A percentile compares a stretch with the other conserved stretches of the same genome.
phyloP scores from a whole-genome alignment of 1,140 invertebrate species.

The Microplitis demolitor region DNA sequence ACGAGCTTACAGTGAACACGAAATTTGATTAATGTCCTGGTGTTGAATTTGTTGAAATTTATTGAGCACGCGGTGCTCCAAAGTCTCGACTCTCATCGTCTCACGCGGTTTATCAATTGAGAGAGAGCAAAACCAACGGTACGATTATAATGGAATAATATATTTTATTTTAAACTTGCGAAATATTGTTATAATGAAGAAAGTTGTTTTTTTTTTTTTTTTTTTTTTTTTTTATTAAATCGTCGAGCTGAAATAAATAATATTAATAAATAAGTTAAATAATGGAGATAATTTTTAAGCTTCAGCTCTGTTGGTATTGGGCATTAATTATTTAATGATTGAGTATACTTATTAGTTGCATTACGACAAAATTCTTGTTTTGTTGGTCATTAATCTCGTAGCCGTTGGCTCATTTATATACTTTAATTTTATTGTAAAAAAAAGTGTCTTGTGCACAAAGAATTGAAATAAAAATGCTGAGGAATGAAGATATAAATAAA shows the following conservation, averaged over 20 bases:
- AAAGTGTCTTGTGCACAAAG: background rate
- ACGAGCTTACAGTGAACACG: slow-evolving; percentile 17
- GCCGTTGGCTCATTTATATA: too few relatives aligned
- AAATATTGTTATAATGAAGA: background rate
- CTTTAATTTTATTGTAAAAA: too few relatives aligned
- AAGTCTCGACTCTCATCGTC: background rate
- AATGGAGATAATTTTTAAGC: too few relatives aligned
- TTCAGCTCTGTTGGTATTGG: too few relatives aligned
- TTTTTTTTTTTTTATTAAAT: too few relatives aligned
- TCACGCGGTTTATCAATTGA: background rate
- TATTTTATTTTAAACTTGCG: background rate
- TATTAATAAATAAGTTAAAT: too few relatives aligned
- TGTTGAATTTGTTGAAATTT: background rate
- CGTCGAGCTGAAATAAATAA: too few relatives aligned
- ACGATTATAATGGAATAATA: background rate
- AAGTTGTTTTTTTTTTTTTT: too few relatives aligned
- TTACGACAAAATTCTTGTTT: too few relatives aligned
- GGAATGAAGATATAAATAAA: background rate
- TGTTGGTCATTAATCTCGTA: too few relatives aligned
- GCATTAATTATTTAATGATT: too few relatives aligned
- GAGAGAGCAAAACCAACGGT: background rate
- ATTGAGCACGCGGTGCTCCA: background rate
- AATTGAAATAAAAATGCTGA: background rate
- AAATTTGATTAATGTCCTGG: slow-evolving; percentile 19
- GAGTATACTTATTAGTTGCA: too few relatives aligned